Conservation (phyloP, 2,888 invertebrate genomes). For the Drosophila anomelani region DNA sequence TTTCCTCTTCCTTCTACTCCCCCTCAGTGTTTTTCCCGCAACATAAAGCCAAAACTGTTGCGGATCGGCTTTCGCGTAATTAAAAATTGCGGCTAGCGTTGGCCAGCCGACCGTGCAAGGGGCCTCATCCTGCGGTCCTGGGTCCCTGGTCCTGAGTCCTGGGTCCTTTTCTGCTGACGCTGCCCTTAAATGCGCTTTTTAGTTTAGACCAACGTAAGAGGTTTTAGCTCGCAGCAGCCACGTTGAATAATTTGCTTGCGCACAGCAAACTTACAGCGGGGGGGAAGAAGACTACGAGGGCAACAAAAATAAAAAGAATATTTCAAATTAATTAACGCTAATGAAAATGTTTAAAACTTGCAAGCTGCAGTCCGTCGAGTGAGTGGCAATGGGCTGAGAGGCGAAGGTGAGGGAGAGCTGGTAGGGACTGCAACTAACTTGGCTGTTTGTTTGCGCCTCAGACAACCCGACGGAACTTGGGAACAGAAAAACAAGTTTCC, state of each 20-base stretch:
- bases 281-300: constrained; percentile 16
- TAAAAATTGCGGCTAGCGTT: constrained; percentile 74
- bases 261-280: constrained; percentile 36
- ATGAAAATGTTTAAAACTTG: constrained; percentile 81
- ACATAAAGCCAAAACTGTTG: constrained; percentile 75
- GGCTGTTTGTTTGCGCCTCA: constrained; percentile 51
- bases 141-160: background rate
- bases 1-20: constrained; percentile 30
- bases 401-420: background rate
- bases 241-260: constrained; percentile 68
- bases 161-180: constrained; percentile 70
- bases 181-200: constrained; percentile 71
- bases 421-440: constrained; percentile 41
- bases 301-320: constrained; percentile 63
- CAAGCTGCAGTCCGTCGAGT: constrained; percentile 58
- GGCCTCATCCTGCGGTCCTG: constrained; percentile 1
- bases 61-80: constrained; percentile 81
- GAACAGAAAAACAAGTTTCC: constrained; percentile 38
- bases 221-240: constrained; percentile 55
- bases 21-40: constrained; percentile 26
- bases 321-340: constrained; percentile 83
- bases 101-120: constrained; percentile 32
- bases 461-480: constrained; percentile 33
- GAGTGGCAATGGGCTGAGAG: constrained; percentile 1
- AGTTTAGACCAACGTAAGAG: constrained; percentile 73